Evolutionary conservation across 2,888 invertebrate species (phyloP).

Genomic region (Cryptus armator): DNA sequence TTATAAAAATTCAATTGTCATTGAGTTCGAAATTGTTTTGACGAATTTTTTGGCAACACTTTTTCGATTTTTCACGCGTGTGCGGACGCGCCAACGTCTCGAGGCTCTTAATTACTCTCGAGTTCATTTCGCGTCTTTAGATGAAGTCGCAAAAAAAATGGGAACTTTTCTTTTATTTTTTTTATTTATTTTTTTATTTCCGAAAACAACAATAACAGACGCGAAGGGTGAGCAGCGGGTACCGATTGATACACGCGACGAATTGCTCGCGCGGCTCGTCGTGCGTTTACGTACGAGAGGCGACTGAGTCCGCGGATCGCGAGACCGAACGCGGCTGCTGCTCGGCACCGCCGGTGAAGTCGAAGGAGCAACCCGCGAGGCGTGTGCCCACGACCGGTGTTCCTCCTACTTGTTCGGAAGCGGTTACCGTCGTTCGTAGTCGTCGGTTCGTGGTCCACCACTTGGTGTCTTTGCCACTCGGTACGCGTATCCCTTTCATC

Average conservation of each 20-base stretch:
- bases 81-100: slow-evolving; percentile 25
- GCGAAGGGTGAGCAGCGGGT: background rate
- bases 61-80: slow-evolving; percentile 32
- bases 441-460: slow-evolving; percentile 61
- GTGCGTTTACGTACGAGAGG: slow-evolving; percentile 61
- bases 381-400: slow-evolving; percentile 76
- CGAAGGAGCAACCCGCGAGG: slow-evolving; percentile 73
- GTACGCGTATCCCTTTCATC: background rate
- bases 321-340: slow-evolving; percentile 57
- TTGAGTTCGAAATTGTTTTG: background rate
- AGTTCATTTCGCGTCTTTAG: slow-evolving; percentile 17
- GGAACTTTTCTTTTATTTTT: background rate
- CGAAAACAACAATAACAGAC: slow-evolving; percentile 5
- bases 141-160: background rate
- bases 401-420: slow-evolving; percentile 74
- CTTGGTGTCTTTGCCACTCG: slow-evolving; percentile 23
- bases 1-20: too few relatives aligned
- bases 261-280: slow-evolving; percentile 54
- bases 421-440: slow-evolving; percentile 52
- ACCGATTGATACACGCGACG: slow-evolving; percentile 35
- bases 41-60: slow-evolving; percentile 5
- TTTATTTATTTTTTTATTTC: background rate
- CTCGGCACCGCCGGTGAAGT: slow-evolving; percentile 36
- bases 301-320: slow-evolving; percentile 65
- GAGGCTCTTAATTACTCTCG: background rate